Base-by-base conservation (phyloP, 2,797 vertebrate species). In the Sebastes glaucus region DNA sequence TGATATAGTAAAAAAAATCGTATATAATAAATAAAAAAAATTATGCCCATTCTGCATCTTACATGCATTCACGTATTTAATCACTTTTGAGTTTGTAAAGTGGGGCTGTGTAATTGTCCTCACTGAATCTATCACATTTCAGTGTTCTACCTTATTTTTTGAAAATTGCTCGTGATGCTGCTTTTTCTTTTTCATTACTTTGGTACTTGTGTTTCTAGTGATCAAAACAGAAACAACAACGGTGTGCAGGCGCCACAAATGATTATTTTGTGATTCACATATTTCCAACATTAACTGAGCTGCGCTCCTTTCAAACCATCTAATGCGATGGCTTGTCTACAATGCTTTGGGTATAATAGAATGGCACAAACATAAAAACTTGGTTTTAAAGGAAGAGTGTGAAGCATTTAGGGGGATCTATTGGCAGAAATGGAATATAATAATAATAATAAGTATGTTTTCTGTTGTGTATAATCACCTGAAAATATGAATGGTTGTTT, bases 281-380 rank as follows among this genome's bases (percentile, higher is more conserved):
- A 42, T 74, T 81, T 83, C 11, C 11, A 78, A 6, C 18, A 22
- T n/a, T 60, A 57, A 74, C 33, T 65, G 16, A 65, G 33, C 13
- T 27, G 13, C 72, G 14, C 4, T 62, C 27, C 61, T 81, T 82
- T 74, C 18, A 72, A 67, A 71, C n/a, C 20, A 27, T 56, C 10
- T n/a, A 62, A 72, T 55, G 22, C 11, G 23, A 14, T 33, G 14
- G 20, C 11, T 77, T 46, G 32, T 65, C 23, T 61, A 42, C 27
- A 69, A 20, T 63, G 74, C 14, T 62, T 56, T 60, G 11, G 11
- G 16, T 71, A 7, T 32, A 65, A 70, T 18, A 61, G 23, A 65
- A 63, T 10, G 65, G 22, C 9, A 73, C 22, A 69, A 69, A 71
- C 3, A 73, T 61, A 38, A 46, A 49, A 49, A 49, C 46, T 49